A percentile compares a stretch with the other conserved stretches of the same genome.
Conservation (phyloP, 2,797 vertebrate genomes). For the Stomatorhinus walkeri region DNA sequence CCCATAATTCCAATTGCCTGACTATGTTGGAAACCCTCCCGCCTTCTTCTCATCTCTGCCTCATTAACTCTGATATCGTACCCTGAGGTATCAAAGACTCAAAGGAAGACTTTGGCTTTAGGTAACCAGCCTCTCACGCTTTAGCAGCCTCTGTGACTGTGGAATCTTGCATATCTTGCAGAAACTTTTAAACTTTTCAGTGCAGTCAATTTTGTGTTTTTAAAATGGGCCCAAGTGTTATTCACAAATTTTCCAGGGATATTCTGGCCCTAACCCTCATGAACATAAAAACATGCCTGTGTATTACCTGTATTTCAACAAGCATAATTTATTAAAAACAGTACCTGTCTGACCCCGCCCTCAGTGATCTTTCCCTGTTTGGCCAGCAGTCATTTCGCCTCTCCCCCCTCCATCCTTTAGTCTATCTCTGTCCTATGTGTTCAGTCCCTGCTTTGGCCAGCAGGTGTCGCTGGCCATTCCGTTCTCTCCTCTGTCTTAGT, state of each 20-base stretch:
- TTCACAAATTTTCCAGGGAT: not conserved
- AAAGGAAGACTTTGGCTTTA: not conserved
- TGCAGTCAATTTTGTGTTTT: not conserved
- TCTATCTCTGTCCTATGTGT: not conserved
- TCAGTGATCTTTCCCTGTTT: not conserved
- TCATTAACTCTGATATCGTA: not conserved
- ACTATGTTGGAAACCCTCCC: not conserved
- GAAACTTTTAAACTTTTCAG: not conserved
- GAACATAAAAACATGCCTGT: not conserved
- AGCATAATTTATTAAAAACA: not conserved
- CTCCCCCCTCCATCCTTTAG: not conserved
- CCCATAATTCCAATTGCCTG: not conserved
- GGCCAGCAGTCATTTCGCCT: not conserved
- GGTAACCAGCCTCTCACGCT: not conserved
- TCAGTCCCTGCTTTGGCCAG: not conserved
- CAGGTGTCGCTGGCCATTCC: not conserved
- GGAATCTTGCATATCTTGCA: not conserved
- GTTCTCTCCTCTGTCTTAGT: not conserved
- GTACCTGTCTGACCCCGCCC: not conserved
- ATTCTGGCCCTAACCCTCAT: not conserved
- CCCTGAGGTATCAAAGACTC: not conserved
- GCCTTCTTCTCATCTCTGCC: not conserved
- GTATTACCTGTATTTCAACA: not conserved
- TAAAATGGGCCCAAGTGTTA: not conserved
- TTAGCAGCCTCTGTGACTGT: not conserved